These are phyloP conservation scores for Sanderia malayensis DNA, from an alignment of 30 jellyfish, hydroid and myxozoan species.

Conservation along the genomic window DNA sequence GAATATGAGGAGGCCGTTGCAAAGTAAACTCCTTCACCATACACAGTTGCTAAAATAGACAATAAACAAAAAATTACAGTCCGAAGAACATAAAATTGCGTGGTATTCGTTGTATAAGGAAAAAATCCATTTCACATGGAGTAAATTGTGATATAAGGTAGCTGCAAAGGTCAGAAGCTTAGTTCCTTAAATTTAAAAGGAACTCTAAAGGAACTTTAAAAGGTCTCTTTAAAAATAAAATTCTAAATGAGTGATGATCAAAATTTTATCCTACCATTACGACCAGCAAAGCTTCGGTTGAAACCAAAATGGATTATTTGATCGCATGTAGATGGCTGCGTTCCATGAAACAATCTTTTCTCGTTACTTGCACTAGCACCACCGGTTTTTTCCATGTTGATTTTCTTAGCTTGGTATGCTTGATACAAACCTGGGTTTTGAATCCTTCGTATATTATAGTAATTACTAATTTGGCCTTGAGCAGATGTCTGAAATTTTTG, in stretches of 20 bases:
- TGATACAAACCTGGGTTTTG: constrained; percentile 40
- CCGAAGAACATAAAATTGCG: constrained; percentile 13
- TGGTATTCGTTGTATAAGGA: too few species aligned
- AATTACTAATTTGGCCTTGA: not conserved
- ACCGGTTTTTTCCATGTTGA: constrained; percentile 29
- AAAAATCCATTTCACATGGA: too few species aligned
- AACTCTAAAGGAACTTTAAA: too few species aligned
- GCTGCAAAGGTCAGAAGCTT: too few species aligned
- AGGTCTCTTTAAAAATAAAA: too few species aligned
- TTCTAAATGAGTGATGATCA: too few species aligned
- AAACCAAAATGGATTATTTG: constrained; percentile 47
- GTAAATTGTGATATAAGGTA: too few species aligned
- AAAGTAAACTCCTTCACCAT: constrained; percentile 64
- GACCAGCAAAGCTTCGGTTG: constrained; percentile 63
- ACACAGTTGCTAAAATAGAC: constrained; percentile 31
- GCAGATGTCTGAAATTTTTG: not conserved
- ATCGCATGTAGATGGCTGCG: constrained; percentile 10
- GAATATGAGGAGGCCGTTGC: constrained; percentile 52
- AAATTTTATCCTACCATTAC: constrained; percentile 47
- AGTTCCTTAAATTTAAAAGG: too few species aligned
- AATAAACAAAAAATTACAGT: too few species aligned
- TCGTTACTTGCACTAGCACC: constrained; percentile 23
- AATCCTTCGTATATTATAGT: constrained; percentile 12
- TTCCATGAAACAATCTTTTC: constrained; percentile 48
- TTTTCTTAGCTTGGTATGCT: constrained; percentile 28